Evolutionary conservation across 64 coral and sea anemone genomes (phyloP).

Genomic region (Dendronephthya gigantea): DNA sequence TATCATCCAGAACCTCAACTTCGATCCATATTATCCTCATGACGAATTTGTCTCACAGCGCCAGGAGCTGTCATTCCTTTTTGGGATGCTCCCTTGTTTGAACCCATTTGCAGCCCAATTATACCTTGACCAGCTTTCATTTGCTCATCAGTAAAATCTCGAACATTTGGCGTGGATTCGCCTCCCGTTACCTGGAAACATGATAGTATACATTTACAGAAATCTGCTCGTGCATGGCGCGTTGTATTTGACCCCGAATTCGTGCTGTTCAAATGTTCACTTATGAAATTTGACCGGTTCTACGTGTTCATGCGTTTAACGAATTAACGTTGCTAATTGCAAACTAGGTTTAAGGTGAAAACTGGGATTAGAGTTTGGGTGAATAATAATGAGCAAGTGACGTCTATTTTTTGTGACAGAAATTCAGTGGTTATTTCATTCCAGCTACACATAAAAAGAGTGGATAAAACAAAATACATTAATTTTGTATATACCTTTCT

Average conservation of each 20-base stretch:
- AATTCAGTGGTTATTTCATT: no score
- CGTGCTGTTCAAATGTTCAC: no score
- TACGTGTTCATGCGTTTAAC: no score
- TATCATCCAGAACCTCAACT: neutral
- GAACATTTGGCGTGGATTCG: slow-evolving; percentile 38
- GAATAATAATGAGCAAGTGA: no score
- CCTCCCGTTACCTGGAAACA: neutral
- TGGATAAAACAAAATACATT: neutral
- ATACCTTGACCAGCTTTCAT: slow-evolving; percentile 22
- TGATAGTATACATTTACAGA: neutral
- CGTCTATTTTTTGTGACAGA: no score
- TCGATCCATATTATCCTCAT: neutral
- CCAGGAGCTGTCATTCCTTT: slow-evolving; percentile 45
- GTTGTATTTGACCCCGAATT: no score
- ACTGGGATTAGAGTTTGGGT: no score
- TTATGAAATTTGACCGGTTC: no score
- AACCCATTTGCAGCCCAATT: slow-evolving; percentile 64
- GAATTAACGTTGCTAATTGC: no score
- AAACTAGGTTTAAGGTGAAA: no score
- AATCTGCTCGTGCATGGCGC: neutral
- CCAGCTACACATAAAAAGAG: no score
- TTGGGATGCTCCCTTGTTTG: slow-evolving; percentile 51
- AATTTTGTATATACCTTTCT: neutral
- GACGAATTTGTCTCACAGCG: slow-evolving; percentile 31
- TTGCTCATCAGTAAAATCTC: slow-evolving; percentile 56